Percentiles rank a stretch among this genome's conserved stretches.
phyloP scores from a whole-genome alignment of 2,797 vertebrate species.

The Hylomyscus alleni region DNA sequence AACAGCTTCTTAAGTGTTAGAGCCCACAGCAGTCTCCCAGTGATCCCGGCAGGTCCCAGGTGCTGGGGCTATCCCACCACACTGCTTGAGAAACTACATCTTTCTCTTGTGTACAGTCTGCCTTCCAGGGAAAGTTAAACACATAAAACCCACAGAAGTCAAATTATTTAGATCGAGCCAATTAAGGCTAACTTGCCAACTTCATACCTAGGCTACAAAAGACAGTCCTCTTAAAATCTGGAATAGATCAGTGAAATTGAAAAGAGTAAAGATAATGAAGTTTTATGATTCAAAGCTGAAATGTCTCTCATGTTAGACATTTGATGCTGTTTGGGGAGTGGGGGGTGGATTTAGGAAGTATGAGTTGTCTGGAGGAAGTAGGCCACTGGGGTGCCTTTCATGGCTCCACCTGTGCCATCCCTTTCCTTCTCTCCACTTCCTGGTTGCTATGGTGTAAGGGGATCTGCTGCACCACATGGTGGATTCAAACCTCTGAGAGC shows the following conservation, averaged over 20 bases:
- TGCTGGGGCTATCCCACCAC: background rate
- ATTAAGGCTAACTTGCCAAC: background rate
- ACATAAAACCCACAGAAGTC: background rate
- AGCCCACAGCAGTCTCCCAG: background rate
- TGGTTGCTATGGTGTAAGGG: background rate
- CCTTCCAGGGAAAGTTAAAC: conserved; percentile 38
- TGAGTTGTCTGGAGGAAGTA: background rate
- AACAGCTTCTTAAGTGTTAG: background rate
- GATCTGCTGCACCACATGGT: background rate
- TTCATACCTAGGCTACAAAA: conserved; percentile 14
- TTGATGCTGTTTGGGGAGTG: background rate
- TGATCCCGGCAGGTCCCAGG: background rate
- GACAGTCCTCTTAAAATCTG: conserved; percentile 3
- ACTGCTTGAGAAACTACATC: background rate
- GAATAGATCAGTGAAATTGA: background rate
- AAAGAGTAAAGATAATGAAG: background rate
- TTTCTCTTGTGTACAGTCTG: background rate
- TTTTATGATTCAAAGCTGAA: background rate
- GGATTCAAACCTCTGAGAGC: background rate
- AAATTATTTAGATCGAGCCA: background rate
- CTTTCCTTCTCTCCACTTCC: background rate
- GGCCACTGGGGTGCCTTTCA: background rate
- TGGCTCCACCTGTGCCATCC: background rate
- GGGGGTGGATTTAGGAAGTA: background rate
- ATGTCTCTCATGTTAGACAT: background rate